Base-by-base conservation (phyloP, 2,797 vertebrate genomes). In the Lithobates sylvaticus region DNA sequence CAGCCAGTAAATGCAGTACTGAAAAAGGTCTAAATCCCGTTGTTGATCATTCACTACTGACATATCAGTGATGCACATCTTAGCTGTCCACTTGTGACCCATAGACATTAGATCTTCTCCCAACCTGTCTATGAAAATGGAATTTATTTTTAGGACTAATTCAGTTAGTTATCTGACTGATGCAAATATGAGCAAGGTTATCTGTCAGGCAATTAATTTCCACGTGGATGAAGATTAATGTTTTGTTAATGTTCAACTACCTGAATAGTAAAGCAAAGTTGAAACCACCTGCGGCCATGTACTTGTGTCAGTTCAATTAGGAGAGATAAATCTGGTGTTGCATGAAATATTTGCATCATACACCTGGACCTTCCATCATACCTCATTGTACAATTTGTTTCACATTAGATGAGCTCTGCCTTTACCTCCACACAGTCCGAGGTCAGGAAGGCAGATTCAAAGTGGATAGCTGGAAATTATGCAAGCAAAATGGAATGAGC, bases 271-370 rank as follows among this genome's bases (percentile, higher is more conserved):
- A 88, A 88, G 89, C 84, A 86, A 87, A 88, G 88, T 89, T 90
- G 90, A 73, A 89, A 78, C 91, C 91, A 92, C 93, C 92, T 92
- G 92, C 87, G 91, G 91, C 92, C 91, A 92, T 90, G 82, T 88
- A 83, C 88, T 34, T 9, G 47, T 87, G 85, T 86, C 85, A 72
- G 44, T 34, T 82, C 64, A 86, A 86, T 86, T 91, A 91, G 90
- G 87, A 87, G 91, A 91, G 90, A 93, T 92, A 90, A 89, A 92
- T 92, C 90, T 76, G 90, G 90, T 90, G 91, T 88, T 84, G 91
- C 91, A 32, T 92, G 92, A 90, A 71, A 91, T 89, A 91, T 91
- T 90, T 90, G 90, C 77, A 89, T 88, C 88, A 91, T 91, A 91
- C 92, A 93, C 91, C 91, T 93, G 91, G 91, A 76, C 76, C 88